Base-by-base conservation (phyloP, 64 coral and sea anemone genomes). In the Pocillopora verrucosa region DNA sequence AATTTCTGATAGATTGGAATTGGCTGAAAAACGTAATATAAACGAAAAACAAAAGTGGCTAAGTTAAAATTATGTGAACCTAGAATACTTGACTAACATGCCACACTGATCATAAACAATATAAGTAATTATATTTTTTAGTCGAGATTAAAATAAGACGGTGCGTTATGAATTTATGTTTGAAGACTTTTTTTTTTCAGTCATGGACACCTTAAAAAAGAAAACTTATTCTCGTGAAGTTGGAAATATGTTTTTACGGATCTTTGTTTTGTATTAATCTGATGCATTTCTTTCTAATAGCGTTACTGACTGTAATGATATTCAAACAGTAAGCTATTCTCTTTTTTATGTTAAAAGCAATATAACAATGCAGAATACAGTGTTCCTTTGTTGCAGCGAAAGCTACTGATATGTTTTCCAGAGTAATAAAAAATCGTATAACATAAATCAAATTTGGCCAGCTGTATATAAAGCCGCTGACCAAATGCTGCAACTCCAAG, bases 1-100 rank as follows among this genome's bases (percentile, higher is more conserved):
- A 19, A 77, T 56, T 81, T 81, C 26, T 35, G 4, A 62, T 80
- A 62, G 24, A 81, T 81, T 81, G 16, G 24, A 63, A 63, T 41
- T 22, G 16, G 13, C 30, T 2, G n/a, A 80, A 16, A 59, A 57
- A 57, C 4, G 10, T 57, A 20, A 19, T 51, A 12, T 25, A n/a
- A 70, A 24, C 10, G 22, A 70, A 24, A 30, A 69, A n/a, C 22
- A 70, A 12, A 11, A 20, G 10, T 70, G 22, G n/a, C n/a, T 26
- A 70, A 70, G 26, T 70, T 70, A 70, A 70, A 70, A 70, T 25
- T 19, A 25, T 70, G 67, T 10, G 67, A 24, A 24, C 22, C 25
- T 63, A 63, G 16, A 13, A 63, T 63, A 17, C 61, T 63, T 63
- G 61, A 17, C 19, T 70, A 70, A 70, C n/a, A 70, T 70, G 67